A percentile compares a stretch with the other conserved stretches of the same genome.
Evolutionary conservation across 1,140 invertebrate genomes (phyloP).

Genomic region (Hermetia illucens): DNA sequence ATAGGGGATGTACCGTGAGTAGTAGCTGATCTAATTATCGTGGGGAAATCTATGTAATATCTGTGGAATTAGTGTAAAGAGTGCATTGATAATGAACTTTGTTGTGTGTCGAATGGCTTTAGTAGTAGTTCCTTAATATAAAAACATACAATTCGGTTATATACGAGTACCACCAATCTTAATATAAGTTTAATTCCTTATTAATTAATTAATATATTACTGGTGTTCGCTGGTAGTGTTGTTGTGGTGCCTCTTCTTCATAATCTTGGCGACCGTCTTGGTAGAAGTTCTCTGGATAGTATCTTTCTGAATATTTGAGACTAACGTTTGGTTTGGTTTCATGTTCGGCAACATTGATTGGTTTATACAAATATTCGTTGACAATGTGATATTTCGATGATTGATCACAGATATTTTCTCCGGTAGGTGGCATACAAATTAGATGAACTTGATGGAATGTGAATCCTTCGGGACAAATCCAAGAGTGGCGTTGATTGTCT

Average conservation of each 20-base stretch:
- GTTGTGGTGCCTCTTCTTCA: constrained; percentile 29
- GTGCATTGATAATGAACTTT: no score
- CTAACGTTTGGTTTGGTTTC: constrained; percentile 62
- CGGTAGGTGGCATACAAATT: constrained; percentile 81
- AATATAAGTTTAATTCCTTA: no score
- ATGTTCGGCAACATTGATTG: constrained; percentile 67
- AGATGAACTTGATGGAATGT: constrained; percentile 88
- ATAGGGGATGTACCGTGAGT: no score
- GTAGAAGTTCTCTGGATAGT: constrained; percentile 60
- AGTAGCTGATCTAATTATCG: no score
- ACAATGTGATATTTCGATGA: constrained; percentile 84
- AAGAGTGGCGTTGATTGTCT: constrained; percentile 77
- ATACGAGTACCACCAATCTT: no score
- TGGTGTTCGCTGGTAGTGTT: constrained; percentile 24
- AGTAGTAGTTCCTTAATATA: no score
- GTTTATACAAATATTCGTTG: constrained; percentile 84
- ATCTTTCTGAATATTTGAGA: constrained; percentile 67
- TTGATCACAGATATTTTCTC: constrained; percentile 79
- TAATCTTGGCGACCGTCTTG: constrained; percentile 49
- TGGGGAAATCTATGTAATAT: no score
- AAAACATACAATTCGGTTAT: no score
- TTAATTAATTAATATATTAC: constrained; percentile 10
- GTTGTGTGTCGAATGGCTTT: no score
- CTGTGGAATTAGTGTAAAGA: no score
- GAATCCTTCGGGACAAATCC: constrained; percentile 85